These are phyloP conservation scores for Diarsia rubi DNA, from an alignment of 2,888 invertebrate species.

Conservation along the genomic window DNA sequence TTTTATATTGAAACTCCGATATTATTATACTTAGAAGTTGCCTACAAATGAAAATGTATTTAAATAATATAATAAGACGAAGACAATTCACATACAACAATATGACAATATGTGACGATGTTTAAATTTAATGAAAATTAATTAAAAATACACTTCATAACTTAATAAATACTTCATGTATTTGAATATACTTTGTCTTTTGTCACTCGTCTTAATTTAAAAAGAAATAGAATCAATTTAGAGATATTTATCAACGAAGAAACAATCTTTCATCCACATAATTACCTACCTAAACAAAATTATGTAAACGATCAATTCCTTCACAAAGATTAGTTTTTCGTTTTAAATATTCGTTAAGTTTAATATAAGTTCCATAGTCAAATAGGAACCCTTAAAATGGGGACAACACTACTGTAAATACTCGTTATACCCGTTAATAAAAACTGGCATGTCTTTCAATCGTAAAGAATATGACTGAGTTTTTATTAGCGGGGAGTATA, in stretches of 20 bases:
- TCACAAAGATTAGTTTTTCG: conserved; percentile 32
- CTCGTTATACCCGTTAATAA: conserved; percentile 39
- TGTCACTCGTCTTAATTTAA: conserved; percentile 16
- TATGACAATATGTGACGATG: background rate
- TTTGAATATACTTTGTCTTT: conserved; percentile 45
- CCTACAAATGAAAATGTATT: conserved; percentile 24
- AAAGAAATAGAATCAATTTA: conserved; percentile 46
- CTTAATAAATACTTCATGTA: conserved; percentile 25
- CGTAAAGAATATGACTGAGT: conserved; percentile 37
- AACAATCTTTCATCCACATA: conserved; percentile 27
- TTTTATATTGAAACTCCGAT: conserved; percentile 42
- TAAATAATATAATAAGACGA: conserved; percentile 28
- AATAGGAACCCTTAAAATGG: conserved; percentile 61
- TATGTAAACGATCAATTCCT: conserved; percentile 56
- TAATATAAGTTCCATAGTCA: conserved; percentile 56
- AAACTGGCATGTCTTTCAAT: conserved; percentile 45
- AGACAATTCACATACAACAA: too few species aligned
- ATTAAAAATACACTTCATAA: conserved; percentile 21
- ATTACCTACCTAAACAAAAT: conserved; percentile 20
- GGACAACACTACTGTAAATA: conserved; percentile 53
- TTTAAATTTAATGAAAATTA: conserved; percentile 13
- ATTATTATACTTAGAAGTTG: conserved; percentile 35
- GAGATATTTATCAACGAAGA: conserved; percentile 32
- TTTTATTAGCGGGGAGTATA: conserved; percentile 44
- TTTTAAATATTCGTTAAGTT: conserved; percentile 56